Evolutionary conservation across 2,888 invertebrate genomes (phyloP), one percentile per base, ranked within the genome.

Genomic region (Helobdella robusta): DNA sequence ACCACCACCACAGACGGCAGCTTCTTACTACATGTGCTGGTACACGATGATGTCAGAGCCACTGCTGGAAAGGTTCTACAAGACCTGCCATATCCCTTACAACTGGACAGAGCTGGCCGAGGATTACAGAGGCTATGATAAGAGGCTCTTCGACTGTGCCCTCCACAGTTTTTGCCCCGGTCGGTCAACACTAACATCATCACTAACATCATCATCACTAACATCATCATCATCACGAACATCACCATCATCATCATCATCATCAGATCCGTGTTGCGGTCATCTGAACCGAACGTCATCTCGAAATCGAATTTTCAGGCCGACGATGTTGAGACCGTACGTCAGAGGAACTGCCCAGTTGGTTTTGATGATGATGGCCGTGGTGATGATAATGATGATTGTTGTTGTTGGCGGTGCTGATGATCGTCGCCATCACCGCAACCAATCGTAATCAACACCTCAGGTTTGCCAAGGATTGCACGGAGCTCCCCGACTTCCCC

Each of bases 11-110:
- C 54, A 68, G 68, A 59, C 59, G 5, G 73, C 75, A 0, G 75
- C 74, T 1, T 67, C 68, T 6, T 76, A 76, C 66, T 76, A 72
- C 70, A 56, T 76, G 71, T 76, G 76, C 61, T 75, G 73, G 73
- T 73, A 70, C 67, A 73, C 75, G 1, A 66, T 74, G 65, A 62
- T 66, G 36, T 59, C 68, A 15, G 67, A 69, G 8, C 56, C 66
- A 3, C 3, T 54, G 0, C 65, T 75, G n/a, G 60, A 64, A 28
- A 68, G 69, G 30, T 64, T 69, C 28, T 64, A 58, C 6, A 58
- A 54, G 0, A 59, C 65, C 0, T 75, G 75, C 65, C 67, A 68
- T 28, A 54, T 66, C 67, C 6, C 54, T 40, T 28, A 56, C 54
- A 23, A 44, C 25, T 15, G n/a, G 0, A 11, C 8, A 18, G 46